Conservation (phyloP, 2,888 invertebrate species). For the Acanthosepion esculentum region DNA sequence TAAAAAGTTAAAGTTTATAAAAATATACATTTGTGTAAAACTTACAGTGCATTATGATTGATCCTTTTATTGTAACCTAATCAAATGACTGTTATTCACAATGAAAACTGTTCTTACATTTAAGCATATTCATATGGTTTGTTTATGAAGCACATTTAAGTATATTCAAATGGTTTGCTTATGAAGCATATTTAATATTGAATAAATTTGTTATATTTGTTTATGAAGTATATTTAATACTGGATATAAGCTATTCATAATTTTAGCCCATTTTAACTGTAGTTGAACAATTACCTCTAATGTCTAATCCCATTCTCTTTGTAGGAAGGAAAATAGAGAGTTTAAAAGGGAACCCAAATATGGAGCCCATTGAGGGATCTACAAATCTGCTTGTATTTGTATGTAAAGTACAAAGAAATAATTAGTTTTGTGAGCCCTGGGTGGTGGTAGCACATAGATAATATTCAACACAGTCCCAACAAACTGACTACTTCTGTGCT, state of each 20-base stretch:
- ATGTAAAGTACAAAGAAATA: neutral
- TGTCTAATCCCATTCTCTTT: neutral
- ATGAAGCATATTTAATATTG: too few relatives aligned
- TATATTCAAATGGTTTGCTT: neutral
- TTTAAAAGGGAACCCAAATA: neutral
- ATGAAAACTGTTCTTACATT: too few relatives aligned
- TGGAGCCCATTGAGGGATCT: neutral
- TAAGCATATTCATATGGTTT: neutral
- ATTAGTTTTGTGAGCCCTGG: neutral
- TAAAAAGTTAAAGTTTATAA: too few relatives aligned
- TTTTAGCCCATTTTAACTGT: neutral
- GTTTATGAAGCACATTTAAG: neutral
- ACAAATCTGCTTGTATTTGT: neutral
- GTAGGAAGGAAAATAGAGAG: neutral
- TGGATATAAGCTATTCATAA: neutral
- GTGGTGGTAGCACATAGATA: conserved; percentile 20
- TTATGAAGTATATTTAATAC: neutral
- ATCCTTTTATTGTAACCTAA: too few relatives aligned
- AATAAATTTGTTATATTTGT: too few relatives aligned
- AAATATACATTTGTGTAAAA: too few relatives aligned
- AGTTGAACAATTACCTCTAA: neutral
- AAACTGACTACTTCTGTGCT: neutral
- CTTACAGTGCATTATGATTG: too few relatives aligned
- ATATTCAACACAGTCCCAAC: neutral
- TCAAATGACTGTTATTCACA: too few relatives aligned